Evolutionary conservation across 2,113 vertebrate genomes (phyloP).

Genomic region (Limnothrissa miodon): DNA sequence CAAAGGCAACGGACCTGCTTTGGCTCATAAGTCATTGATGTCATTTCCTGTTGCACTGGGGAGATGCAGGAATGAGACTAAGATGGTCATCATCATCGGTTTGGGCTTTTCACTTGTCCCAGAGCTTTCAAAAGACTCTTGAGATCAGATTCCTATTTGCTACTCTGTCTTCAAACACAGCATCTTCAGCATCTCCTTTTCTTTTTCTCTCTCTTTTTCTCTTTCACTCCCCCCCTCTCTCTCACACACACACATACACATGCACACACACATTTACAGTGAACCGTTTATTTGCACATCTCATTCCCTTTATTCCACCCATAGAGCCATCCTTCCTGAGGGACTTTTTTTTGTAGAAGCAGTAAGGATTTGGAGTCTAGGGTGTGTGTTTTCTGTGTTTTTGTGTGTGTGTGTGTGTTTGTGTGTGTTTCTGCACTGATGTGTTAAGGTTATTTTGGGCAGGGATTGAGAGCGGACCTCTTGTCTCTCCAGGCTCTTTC

Average conservation of each 20-base stretch:
- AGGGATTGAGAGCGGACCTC: too few relatives aligned
- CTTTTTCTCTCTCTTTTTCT: too few relatives aligned
- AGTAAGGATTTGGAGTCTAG: background rate
- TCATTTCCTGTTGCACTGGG: too few relatives aligned
- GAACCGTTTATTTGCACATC: background rate
- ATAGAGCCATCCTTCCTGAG: background rate
- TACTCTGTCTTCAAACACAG: too few relatives aligned
- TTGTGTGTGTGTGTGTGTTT: slow-evolving; percentile 13
- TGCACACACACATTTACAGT: background rate
- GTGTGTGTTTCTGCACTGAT: background rate
- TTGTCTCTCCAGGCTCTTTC: too few relatives aligned
- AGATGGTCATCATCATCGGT: too few relatives aligned
- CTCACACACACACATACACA: background rate
- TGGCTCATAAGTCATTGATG: background rate
- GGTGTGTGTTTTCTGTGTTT: background rate
- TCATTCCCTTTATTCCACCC: background rate
- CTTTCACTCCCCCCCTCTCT: background rate
- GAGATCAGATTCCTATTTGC: too few relatives aligned
- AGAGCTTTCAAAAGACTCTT: too few relatives aligned
- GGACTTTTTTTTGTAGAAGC: background rate
- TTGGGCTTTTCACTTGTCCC: too few relatives aligned
- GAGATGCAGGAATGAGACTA: too few relatives aligned
- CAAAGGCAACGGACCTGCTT: background rate
- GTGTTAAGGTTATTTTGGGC: background rate
- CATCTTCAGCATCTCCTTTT: background rate